These are phyloP conservation scores for Alcis repandata DNA, from an alignment of 2,888 invertebrate species.

Conservation along the genomic window DNA sequence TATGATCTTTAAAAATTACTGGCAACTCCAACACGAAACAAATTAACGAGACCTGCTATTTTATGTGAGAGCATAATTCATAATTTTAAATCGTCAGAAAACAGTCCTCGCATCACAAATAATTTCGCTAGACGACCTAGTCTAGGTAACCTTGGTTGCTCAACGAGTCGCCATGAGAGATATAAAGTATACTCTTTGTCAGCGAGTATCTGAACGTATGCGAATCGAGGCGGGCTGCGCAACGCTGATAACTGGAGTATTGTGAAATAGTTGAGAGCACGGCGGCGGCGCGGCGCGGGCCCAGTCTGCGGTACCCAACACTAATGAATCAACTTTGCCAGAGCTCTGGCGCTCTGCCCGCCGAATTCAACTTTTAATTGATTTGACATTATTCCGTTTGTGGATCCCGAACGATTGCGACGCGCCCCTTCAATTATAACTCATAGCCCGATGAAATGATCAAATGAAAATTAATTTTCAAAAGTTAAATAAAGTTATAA, in stretches of 20 bases:
- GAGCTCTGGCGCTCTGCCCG: slow-evolving; percentile 72
- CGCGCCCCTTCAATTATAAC: slow-evolving; percentile 80
- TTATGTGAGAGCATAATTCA: neutral
- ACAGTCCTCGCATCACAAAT: no score
- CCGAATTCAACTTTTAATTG: slow-evolving; percentile 83
- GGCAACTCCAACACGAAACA: neutral
- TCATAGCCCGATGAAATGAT: slow-evolving; percentile 80
- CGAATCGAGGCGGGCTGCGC: slow-evolving; percentile 56
- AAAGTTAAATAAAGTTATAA: slow-evolving; percentile 80
- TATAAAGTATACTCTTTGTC: slow-evolving; percentile 58
- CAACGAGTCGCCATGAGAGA: slow-evolving; percentile 30
- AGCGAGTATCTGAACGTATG: slow-evolving; percentile 60
- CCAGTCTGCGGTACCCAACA: slow-evolving; percentile 60
- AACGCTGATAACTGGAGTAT: slow-evolving; percentile 66
- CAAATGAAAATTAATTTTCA: slow-evolving; percentile 82
- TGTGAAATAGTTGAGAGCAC: slow-evolving; percentile 53
- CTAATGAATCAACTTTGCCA: slow-evolving; percentile 79
- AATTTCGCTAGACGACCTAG: neutral
- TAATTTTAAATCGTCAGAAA: no score
- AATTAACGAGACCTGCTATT: neutral
- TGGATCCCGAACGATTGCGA: slow-evolving; percentile 73
- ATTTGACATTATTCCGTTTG: slow-evolving; percentile 84
- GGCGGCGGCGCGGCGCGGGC: slow-evolving; percentile 36
- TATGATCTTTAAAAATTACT: neutral
- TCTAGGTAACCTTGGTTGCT: slow-evolving; percentile 16